Percentiles rank a stretch among this genome's conserved stretches.
Conservation (phyloP, 30 jellyfish, hydroid and myxozoan genomes). For the Cassiopea xamachana region DNA sequence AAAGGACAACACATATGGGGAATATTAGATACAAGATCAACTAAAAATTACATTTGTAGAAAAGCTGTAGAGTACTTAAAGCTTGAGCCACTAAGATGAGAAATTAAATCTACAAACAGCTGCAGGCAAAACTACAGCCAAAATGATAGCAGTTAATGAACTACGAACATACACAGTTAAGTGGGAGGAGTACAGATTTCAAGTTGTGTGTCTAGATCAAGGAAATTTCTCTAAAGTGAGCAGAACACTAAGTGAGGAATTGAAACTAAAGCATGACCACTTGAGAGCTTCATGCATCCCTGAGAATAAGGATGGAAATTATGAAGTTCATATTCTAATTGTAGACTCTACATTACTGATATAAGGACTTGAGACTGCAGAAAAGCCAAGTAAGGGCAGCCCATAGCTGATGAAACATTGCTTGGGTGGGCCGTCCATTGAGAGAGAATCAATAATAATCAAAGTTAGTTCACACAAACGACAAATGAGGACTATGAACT, state of each 20-base stretch:
- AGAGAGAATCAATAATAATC: slow-evolving; percentile 1
- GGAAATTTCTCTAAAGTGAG: slow-evolving; percentile 28
- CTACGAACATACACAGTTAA: slow-evolving; percentile 5
- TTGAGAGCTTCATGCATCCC: slow-evolving; percentile 51
- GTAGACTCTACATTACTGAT: slow-evolving; percentile 65
- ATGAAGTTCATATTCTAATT: slow-evolving; percentile 48
- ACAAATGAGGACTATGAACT: slow-evolving; percentile 46
- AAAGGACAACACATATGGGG: slow-evolving; percentile 36
- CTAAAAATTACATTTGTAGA: slow-evolving; percentile 29
- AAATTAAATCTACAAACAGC: slow-evolving; percentile 35
- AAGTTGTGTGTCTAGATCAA: slow-evolving; percentile 44
- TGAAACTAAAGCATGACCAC: slow-evolving; percentile 36
- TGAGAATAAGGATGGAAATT: slow-evolving; percentile 49
- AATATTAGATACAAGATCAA: slow-evolving; percentile 33
- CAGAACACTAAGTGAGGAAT: slow-evolving; percentile 45
- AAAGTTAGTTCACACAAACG: slow-evolving; percentile 52
- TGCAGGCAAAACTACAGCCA: slow-evolving; percentile 19
- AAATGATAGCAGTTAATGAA: slow-evolving; percentile 43
- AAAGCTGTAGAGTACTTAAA: slow-evolving; percentile 27
- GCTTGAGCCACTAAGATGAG: slow-evolving; percentile 56
- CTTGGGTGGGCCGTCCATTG: slow-evolving; percentile 73
- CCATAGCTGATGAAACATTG: slow-evolving; percentile 65
- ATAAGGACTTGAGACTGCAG: slow-evolving; percentile 58
- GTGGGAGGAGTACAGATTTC: slow-evolving; percentile 48
- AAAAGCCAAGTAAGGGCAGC: slow-evolving; percentile 37